Evolutionary conservation across 1,140 invertebrate genomes (phyloP).

Genomic region (Sinonovacula constricta): DNA sequence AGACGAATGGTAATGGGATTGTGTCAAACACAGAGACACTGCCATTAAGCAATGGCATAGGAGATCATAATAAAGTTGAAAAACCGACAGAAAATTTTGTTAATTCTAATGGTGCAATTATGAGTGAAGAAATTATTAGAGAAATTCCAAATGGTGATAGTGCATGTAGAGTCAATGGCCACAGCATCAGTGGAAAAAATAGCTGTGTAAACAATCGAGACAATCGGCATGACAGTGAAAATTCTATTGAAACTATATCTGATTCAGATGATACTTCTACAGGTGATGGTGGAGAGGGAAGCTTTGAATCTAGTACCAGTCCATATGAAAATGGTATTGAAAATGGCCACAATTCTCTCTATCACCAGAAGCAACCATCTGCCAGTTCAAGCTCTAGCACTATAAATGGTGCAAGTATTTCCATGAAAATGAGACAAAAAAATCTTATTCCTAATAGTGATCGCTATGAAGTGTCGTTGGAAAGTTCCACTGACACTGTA

Average conservation of each 20-base stretch:
- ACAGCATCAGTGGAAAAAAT: too few relatives aligned
- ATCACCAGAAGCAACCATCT: background rate
- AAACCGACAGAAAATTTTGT: slow-evolving; percentile 10
- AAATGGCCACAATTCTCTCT: too few relatives aligned
- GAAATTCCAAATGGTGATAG: too few relatives aligned
- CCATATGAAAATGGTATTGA: too few relatives aligned
- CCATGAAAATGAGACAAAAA: background rate
- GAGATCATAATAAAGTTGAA: slow-evolving; percentile 8
- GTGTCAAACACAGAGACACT: too few relatives aligned
- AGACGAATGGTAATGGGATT: too few relatives aligned
- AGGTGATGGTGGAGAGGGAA: too few relatives aligned
- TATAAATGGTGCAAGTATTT: slow-evolving; percentile 40
- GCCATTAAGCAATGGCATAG: background rate
- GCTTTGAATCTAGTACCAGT: too few relatives aligned
- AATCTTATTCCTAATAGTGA: slow-evolving; percentile 3
- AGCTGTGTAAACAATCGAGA: too few relatives aligned
- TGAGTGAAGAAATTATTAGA: too few relatives aligned
- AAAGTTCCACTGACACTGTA: slow-evolving; percentile 80
- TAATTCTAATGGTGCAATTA: too few relatives aligned
- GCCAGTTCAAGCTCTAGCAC: background rate
- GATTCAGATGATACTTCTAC: slow-evolving; percentile 25
- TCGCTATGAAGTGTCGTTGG: slow-evolving; percentile 57
- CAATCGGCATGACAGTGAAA: slow-evolving; percentile 44
- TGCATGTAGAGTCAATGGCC: too few relatives aligned
- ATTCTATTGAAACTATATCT: slow-evolving; percentile 46